Conservation (phyloP, 2,888 invertebrate genomes). For the Cepaea hortensis region DNA sequence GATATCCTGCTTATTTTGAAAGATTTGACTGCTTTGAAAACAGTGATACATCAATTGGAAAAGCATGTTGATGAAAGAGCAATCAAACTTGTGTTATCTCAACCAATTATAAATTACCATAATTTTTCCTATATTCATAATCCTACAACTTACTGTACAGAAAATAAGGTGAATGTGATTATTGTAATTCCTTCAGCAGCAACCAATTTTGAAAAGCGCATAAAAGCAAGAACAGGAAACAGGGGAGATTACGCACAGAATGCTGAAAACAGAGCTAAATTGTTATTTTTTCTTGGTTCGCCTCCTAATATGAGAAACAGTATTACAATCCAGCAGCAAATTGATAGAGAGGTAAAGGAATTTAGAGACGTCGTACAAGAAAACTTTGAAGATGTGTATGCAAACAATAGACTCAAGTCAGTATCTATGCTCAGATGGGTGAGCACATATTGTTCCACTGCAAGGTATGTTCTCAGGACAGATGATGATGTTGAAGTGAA, state of each 20-base stretch:
- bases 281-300: conserved; percentile 29
- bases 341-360: conserved; percentile 51
- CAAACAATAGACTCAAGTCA: conserved; percentile 73
- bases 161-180: not conserved
- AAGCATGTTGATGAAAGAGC: not conserved
- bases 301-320: not conserved
- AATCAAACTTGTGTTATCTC: not conserved
- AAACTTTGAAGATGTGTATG: conserved; percentile 72
- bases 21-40: not conserved
- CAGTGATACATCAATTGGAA: not conserved
- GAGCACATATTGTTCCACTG: conserved; percentile 65
- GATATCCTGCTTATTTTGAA: not conserved
- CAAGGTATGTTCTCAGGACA: conserved; percentile 70
- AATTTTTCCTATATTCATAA: conserved; percentile 32
- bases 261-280: not conserved
- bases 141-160: not conserved
- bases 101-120: conserved; percentile 30
- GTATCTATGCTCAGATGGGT: conserved; percentile 70
- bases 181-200: conserved; percentile 20
- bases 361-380: conserved; percentile 62
- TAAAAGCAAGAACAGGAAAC: not conserved
- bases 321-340: conserved; percentile 39
- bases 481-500: conserved; percentile 75
- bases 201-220: conserved; percentile 21
- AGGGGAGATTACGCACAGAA: not conserved